Evolutionary conservation across 1,140 invertebrate genomes (phyloP), one percentile per base, ranked within the genome.

Genomic region (Rhyacophila brunnea): DNA sequence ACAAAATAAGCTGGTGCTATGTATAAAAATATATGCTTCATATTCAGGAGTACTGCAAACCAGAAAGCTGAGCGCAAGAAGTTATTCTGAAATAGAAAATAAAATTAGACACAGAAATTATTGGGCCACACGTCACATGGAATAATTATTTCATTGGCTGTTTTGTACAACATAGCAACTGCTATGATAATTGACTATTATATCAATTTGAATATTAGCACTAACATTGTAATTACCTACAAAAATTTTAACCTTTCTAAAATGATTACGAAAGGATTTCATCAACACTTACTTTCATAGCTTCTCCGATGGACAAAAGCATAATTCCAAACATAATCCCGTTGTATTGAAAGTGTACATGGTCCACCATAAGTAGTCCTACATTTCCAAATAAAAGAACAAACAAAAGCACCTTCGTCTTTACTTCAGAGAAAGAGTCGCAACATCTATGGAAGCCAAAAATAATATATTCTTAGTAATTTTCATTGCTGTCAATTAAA

Each of bases 271-370:
- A n/a, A n/a, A n/a, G n/a, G n/a, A n/a, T n/a, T n/a, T n/a, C n/a
- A n/a, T n/a, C n/a, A n/a, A 5, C 23, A 53, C 46, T 52, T 66
- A 82, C 80, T 66, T 73, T 73, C 55, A 83, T 75, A 64, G 85
- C 77, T 49, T 79, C 72, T 13, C 78, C 76, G 35, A 98, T 86
- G 14, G 96, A 96, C 15, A 96, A 70, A n/a, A 99, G 71, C 38
- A 99, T 73, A 57, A 99, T 80, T 17, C 95, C 97, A 81, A 92
- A 92, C 18, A 99, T 78, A 69, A 99, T 90, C 46, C 96, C 96
- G 86, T 99, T 99, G 70, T 99, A 99, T 73, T 99, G 98, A 75
- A 99, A 99, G 80, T 99, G 98, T 70, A 99, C 93, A 72, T 99
- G 96, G 77, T 99, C 98, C 2, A 99, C 87, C 69, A 99, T 83